These are phyloP conservation scores for Calliopsis andreniformis DNA, from an alignment of 1,140 invertebrate species.

Conservation along the genomic window DNA sequence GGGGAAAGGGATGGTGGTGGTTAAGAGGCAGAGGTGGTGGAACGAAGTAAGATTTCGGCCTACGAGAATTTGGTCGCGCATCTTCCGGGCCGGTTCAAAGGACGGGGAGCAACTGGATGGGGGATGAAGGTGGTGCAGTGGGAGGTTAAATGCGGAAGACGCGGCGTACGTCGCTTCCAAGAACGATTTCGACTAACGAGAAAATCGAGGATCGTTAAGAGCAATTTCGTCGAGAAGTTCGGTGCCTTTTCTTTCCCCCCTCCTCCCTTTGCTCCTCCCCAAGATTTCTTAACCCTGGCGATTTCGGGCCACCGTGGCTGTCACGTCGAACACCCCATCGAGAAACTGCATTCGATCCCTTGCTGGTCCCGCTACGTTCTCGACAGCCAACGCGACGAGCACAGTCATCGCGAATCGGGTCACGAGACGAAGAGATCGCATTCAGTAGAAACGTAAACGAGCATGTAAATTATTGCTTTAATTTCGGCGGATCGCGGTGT, in stretches of 20 bases:
- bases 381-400: no score
- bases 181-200: constrained; percentile 74
- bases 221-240: constrained; percentile 72
- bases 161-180: constrained; percentile 59
- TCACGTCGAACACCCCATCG: not conserved
- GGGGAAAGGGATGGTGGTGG: not conserved
- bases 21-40: constrained; percentile 17
- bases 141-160: constrained; percentile 54
- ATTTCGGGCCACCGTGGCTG: constrained; percentile 22
- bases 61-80: not conserved
- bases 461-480: constrained; percentile 78
- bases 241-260: constrained; percentile 56
- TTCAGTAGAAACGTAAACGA: constrained; percentile 46
- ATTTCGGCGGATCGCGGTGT: constrained; percentile 66
- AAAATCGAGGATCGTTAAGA: constrained; percentile 77
- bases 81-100: constrained; percentile 2
- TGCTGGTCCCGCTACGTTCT: no score
- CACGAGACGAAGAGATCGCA: not conserved
- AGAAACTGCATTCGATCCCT: no score
- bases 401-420: no score
- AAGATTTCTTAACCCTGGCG: constrained; percentile 16
- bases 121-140: constrained; percentile 58
- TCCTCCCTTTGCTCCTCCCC: constrained; percentile 18
- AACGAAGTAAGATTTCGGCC: constrained; percentile 27
- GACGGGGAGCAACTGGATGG: not conserved